Evolutionary conservation across 2,113 vertebrate species (phyloP), one percentile per base, ranked within the genome.

Genomic region (Corydoras sp.): DNA sequence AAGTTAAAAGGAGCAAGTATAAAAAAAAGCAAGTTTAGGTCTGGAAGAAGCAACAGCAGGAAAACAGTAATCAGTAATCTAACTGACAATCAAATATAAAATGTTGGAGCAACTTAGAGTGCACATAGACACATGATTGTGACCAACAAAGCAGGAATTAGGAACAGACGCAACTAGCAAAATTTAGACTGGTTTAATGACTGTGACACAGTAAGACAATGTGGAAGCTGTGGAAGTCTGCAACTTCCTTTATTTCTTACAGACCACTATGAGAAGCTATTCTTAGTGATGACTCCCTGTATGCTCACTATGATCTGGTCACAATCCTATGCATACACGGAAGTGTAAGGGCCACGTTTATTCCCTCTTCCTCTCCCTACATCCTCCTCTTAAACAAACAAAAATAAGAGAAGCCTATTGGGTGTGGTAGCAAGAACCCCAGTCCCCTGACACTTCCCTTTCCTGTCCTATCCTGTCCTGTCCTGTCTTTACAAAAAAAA

Each of bases 371-470:
- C 77, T 79, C 62, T 69, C 29, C 1, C 18, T 79, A 61, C 65
- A 74, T 62, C 56, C 65, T 58, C 65, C 75, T 65, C 72, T 62
- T 50, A 63, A 31, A 77, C 56, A 79, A 69, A 75, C 69, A 84
- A 74, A 80, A 79, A 76, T 15, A 62, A 79, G 82, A 85, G 35
- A 82, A 80, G 76, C 77, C 54, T 69, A 43, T 29, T 54, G 84
- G 86, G 83, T 80, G 83, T 80, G 84, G 75, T 60, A 58, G 13
- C 7, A 66, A 80, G 81, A 83, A 85, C 74, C 74, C 70, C 77
- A 68, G 60, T 81, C 82, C 74, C 80, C 81, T 76, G 75, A 72
- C 77, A 77, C 77, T 43, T 12, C 70, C 61, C 49, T 76, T 68
- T 51, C 64, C 35, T 43, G 35, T 43, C 18, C 18, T 24, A 24